phyloP scores from a whole-genome alignment of 2,113 vertebrate genomes.

The Indicator indicator region DNA sequence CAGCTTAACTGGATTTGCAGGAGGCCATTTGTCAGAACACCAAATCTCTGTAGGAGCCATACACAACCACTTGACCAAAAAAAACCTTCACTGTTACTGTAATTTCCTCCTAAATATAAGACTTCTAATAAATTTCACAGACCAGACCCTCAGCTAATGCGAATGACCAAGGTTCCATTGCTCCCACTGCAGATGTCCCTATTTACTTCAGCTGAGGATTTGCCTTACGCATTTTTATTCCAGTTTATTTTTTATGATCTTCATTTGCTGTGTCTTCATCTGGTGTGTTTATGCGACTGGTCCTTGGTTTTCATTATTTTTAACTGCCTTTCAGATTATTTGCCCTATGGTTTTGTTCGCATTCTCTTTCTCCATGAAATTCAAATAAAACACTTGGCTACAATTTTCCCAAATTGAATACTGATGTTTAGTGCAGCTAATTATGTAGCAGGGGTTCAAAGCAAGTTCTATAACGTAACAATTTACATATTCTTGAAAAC shows the following conservation, averaged over 20 bases:
- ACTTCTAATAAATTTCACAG: not conserved
- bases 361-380: slow-evolving; percentile 55
- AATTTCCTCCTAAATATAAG: slow-evolving; percentile 34
- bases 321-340: slow-evolving; percentile 45
- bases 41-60: slow-evolving; percentile 15
- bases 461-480: slow-evolving; percentile 36
- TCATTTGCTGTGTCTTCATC: slow-evolving; percentile 49
- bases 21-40: not conserved
- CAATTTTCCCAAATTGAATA: slow-evolving; percentile 67
- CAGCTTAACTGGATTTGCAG: not conserved
- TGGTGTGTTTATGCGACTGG: slow-evolving; percentile 22
- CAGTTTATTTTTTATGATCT: slow-evolving; percentile 49
- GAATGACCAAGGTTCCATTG: not conserved
- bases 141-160: not conserved
- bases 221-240: slow-evolving; percentile 29
- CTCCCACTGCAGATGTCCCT: not conserved
- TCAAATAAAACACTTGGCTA: slow-evolving; percentile 72
- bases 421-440: slow-evolving; percentile 64
- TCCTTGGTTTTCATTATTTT: slow-evolving; percentile 58
- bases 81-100: slow-evolving; percentile 7
- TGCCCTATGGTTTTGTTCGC: slow-evolving; percentile 41
- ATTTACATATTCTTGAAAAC: slow-evolving; percentile 70
- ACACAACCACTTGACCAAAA: not conserved
- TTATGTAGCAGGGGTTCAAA: slow-evolving; percentile 66
- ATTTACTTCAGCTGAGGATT: not conserved